Conservation (phyloP, 2,888 invertebrate genomes). For the Cryptosula pallasiana region DNA sequence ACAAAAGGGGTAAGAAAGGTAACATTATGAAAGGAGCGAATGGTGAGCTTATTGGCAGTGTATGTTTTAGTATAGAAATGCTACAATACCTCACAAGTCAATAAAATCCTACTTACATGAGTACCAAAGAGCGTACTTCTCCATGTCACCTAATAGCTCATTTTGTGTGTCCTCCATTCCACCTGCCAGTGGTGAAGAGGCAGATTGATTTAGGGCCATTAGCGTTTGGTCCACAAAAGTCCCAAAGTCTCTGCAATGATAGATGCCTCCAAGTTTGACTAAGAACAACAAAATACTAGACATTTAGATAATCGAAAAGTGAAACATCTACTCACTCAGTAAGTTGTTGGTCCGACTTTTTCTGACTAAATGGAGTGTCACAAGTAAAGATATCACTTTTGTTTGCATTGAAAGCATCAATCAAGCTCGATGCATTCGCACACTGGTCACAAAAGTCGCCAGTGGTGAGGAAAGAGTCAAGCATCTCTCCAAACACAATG, state of each 20-base stretch:
- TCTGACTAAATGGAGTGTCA: neutral
- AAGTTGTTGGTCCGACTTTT: neutral
- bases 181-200: neutral
- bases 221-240: too few species aligned
- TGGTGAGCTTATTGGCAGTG: neutral
- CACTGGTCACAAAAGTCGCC: constrained; percentile 28
- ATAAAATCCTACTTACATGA: constrained; percentile 32
- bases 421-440: neutral
- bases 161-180: neutral
- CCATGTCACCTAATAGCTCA: constrained; percentile 36
- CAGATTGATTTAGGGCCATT: too few species aligned
- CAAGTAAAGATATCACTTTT: neutral
- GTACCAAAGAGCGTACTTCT: constrained; percentile 37
- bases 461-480: constrained; percentile 41
- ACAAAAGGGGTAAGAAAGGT: too few species aligned
- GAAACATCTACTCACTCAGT: neutral
- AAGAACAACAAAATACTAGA: too few species aligned
- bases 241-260: too few species aligned
- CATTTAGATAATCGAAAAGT: too few species aligned
- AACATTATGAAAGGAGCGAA: neutral
- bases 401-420: neutral
- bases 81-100: neutral
- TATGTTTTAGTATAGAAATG: neutral
- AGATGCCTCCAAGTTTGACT: too few species aligned
- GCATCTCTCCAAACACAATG: constrained; percentile 51